Evolutionary conservation across 2,113 vertebrate genomes (phyloP), one percentile per base, ranked within the genome.

Genomic region (Hiodon alosoides): DNA sequence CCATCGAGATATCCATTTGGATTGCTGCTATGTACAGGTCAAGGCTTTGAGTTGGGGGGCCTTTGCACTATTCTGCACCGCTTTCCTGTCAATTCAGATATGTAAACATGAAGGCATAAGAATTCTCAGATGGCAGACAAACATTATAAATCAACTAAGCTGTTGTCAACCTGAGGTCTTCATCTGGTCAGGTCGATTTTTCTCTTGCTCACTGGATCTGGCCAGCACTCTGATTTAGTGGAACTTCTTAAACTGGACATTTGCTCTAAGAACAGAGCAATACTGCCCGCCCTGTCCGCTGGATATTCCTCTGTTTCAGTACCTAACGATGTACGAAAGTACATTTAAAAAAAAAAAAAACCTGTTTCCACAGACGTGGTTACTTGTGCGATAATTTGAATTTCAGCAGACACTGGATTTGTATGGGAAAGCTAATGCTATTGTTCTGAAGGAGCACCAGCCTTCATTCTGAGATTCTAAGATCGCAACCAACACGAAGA

Each of bases 141-240:
- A 57, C 52, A 52, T 16, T 48, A 16, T 74, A 62, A 62, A 66
- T 67, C 52, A n/a, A 54, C 57, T 14, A 58, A 55, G 51, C 52
- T 74, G 53, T 55, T 17, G 64, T 2, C 31, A 47, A 47, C 7
- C 8, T 10, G 72, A 53, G 72, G 62, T 74, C 61, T 55, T 66
- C 11, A 16, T 66, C 17, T 47, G 64, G 62, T 74, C 53, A 57
- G 62, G 9, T 54, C 53, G 66, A 66, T 74, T 51, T 65, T 62
- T 50, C 11, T 46, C 47, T 13, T 52, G 60, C 46, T 66, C 72
- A 74, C 16, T 67, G 51, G 67, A 47, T 54, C 61, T 11, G 9
- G 53, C 31, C 31, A 31, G 31, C 31, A 31, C 31, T 31, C 31
- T 31, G 31, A 31, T 31, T 31, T 31, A 31, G 31, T 31, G 31